Conservation (phyloP, 2,888 invertebrate genomes). For the Pemphredon lugubris region DNA sequence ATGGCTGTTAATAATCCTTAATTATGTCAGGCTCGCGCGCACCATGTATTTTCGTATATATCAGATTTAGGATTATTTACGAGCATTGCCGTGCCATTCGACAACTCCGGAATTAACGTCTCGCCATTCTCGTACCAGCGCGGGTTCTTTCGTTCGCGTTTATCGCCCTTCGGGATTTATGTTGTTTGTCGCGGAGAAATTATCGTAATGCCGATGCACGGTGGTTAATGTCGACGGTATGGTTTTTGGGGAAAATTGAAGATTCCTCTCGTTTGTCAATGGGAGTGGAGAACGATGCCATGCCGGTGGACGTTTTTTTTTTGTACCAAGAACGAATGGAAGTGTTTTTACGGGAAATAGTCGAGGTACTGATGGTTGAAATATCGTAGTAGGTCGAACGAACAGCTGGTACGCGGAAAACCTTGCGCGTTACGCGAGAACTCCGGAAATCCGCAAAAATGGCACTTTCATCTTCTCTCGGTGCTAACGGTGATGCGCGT, state of each 20-base stretch:
- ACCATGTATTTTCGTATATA: neutral
- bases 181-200: neutral
- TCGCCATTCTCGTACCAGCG: neutral
- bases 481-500: conserved; percentile 1
- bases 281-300: too few relatives aligned
- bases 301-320: too few relatives aligned
- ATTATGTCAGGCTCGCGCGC: conserved; percentile 17
- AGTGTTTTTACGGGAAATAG: too few relatives aligned
- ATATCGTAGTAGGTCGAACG: conserved; percentile 13
- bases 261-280: too few relatives aligned
- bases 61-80: conserved; percentile 39
- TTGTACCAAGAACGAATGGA: too few relatives aligned
- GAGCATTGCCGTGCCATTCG: neutral
- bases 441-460: conserved; percentile 39
- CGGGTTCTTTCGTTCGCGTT: neutral
- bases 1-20: conserved; percentile 40
- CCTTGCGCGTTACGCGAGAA: conserved; percentile 21
- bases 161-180: neutral
- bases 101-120: conserved; percentile 9
- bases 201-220: neutral
- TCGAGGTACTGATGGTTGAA: too few relatives aligned
- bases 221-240: neutral
- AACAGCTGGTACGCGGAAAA: conserved; percentile 12
- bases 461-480: conserved; percentile 49
- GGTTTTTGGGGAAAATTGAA: too few relatives aligned